These are phyloP conservation scores for Bungarus multicinctus DNA, from an alignment of 2,113 vertebrate genomes.

Conservation along the genomic window DNA sequence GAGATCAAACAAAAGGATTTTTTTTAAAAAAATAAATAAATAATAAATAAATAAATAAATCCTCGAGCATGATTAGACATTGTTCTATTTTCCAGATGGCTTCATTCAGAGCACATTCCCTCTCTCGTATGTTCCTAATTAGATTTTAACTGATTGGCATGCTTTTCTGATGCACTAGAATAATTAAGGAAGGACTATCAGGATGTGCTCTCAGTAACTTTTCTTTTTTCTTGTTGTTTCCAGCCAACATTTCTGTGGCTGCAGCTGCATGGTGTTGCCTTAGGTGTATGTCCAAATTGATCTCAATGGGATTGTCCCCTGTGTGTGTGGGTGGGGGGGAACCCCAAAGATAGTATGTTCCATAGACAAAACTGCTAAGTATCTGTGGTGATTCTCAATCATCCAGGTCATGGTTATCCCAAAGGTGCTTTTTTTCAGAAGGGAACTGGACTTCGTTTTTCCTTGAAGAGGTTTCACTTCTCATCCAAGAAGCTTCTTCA, in stretches of 20 bases:
- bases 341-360: not conserved
- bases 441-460: too few relatives aligned
- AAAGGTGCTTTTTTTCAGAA: too few relatives aligned
- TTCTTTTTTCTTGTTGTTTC: not conserved
- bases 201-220: not conserved
- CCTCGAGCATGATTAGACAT: not conserved
- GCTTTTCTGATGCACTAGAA: not conserved
- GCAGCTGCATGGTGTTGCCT: not conserved
- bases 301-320: not conserved
- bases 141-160: constrained; percentile 1
- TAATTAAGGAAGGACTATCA: not conserved
- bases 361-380: too few relatives aligned
- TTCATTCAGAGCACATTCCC: not conserved
- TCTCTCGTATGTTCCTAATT: not conserved
- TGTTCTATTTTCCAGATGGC: not conserved
- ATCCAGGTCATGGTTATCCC: too few relatives aligned
- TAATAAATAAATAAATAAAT: too few relatives aligned
- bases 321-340: too few relatives aligned
- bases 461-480: too few relatives aligned
- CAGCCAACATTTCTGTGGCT: not conserved
- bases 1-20: not conserved
- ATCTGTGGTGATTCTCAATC: too few relatives aligned
- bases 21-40: too few relatives aligned
- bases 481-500: too few relatives aligned
- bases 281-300: not conserved